Evolutionary conservation across 2,888 invertebrate genomes (phyloP), one percentile per base, ranked within the genome.

Genomic region (Mythimna lalbum): DNA sequence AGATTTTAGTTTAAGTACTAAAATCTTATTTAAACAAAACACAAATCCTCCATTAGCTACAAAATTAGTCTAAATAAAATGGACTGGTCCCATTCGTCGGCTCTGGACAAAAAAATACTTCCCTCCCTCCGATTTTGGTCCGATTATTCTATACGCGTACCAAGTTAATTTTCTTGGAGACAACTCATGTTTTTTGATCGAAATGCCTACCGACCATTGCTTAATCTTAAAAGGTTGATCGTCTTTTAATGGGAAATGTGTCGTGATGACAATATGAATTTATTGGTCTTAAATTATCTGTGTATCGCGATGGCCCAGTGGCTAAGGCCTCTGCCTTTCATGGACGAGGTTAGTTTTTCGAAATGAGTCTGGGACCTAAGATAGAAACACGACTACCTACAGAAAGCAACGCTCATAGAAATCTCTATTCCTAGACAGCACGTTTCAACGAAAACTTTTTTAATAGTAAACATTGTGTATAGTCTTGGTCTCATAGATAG

Each of bases 161-260:
- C 21, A 47, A 65, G 59, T 70, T 81, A 81, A 78, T 81, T 84
- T 79, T 65, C 75, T 63, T 66, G 59, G 53, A 56, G 64, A 61
- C 61, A 81, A 63, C 73, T 75, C 64, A 69, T 76, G 75, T 69
- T 76, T 75, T 82, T 77, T 84, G 62, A 84, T 81, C 59, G 74
- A 75, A 69, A 47, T 69, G 31, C 69, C 78, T 76, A 33, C 63
- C 65, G 71, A 39, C n/a, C 63, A 63, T 75, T 61, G 73, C 62
- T 76, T 88, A n/a, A 87, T 86, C 69, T 74, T 63, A 60, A 68
- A 66, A 86, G 76, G 63, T 62, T 50, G 31, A 77, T 73, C 56
- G 52, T 23, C 23, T 66, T 78, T 61, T 71, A 81, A 78, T 81
- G 82, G 63, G 47, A 65, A 69, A 52, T 69, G 65, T 10, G 43